phyloP scores from a whole-genome alignment of 2,888 invertebrate species.

The Eulithis prunata region DNA sequence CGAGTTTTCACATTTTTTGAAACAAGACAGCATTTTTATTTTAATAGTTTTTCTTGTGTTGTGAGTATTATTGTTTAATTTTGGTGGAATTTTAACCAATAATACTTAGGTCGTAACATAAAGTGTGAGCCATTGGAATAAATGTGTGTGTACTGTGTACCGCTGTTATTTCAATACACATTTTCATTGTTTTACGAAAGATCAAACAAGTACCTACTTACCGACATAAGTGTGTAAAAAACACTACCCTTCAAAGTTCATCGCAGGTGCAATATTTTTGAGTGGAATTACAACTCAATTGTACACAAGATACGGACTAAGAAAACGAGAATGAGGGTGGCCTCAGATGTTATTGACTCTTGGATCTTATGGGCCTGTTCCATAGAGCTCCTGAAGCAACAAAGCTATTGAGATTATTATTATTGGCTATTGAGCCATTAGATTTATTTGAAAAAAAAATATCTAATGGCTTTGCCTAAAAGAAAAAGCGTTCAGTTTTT shows the following conservation, averaged over 20 bases:
- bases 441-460: too few species aligned
- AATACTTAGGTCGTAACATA: too few species aligned
- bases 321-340: constrained; percentile 65
- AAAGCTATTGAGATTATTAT: background rate
- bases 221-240: background rate
- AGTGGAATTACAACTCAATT: constrained; percentile 42
- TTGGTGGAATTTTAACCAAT: too few species aligned
- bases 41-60: too few species aligned
- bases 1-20: too few species aligned
- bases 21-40: too few species aligned
- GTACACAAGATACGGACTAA: constrained; percentile 56
- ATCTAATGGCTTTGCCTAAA: too few species aligned
- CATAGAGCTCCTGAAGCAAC: constrained; percentile 3
- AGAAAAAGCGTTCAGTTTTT: too few species aligned
- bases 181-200: background rate
- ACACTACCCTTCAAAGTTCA: background rate
- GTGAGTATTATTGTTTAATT: too few species aligned
- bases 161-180: too few species aligned
- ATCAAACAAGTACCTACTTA: background rate
- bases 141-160: too few species aligned
- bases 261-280: constrained; percentile 23
- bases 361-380: constrained; percentile 35
- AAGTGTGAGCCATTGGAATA: too few species aligned
- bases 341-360: constrained; percentile 78
- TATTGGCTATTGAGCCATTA: background rate